phyloP scores from a whole-genome alignment of 2,797 vertebrate genomes.

The Esox masquinongy region DNA sequence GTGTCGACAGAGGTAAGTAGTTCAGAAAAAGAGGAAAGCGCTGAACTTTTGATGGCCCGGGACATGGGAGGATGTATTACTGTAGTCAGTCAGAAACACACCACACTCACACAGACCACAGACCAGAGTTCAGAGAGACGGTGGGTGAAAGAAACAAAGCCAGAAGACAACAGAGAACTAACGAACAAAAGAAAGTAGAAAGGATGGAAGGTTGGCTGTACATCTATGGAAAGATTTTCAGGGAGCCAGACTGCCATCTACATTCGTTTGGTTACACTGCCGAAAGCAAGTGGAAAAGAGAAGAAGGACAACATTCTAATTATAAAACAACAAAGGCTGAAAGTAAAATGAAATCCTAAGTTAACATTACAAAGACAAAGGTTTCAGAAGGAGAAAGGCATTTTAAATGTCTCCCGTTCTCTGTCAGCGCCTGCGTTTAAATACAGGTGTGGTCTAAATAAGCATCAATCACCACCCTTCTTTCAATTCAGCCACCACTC shows the following conservation, averaged over 20 bases:
- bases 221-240: conserved; percentile 10
- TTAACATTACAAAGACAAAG: too few relatives aligned
- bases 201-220: conserved; percentile 6
- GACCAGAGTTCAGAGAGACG: not conserved
- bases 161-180: conserved; percentile 11
- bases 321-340: too few relatives aligned
- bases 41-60: too few relatives aligned
- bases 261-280: not conserved
- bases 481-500: not conserved
- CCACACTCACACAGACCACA: too few relatives aligned
- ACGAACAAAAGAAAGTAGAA: conserved; percentile 11
- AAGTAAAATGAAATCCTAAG: too few relatives aligned
- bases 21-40: not conserved
- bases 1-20: not conserved
- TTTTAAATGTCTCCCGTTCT: not conserved
- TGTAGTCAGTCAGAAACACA: too few relatives aligned
- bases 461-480: not conserved
- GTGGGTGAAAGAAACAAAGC: not conserved
- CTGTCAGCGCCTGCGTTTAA: not conserved
- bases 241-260: not conserved
- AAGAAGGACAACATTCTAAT: too few relatives aligned
- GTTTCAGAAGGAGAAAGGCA: too few relatives aligned
- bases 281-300: too few relatives aligned
- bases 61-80: too few relatives aligned
- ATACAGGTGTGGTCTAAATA: conserved; percentile 9